These are phyloP conservation scores for Amphipyra berbera DNA, from an alignment of 2,888 invertebrate genomes.

Conservation along the genomic window DNA sequence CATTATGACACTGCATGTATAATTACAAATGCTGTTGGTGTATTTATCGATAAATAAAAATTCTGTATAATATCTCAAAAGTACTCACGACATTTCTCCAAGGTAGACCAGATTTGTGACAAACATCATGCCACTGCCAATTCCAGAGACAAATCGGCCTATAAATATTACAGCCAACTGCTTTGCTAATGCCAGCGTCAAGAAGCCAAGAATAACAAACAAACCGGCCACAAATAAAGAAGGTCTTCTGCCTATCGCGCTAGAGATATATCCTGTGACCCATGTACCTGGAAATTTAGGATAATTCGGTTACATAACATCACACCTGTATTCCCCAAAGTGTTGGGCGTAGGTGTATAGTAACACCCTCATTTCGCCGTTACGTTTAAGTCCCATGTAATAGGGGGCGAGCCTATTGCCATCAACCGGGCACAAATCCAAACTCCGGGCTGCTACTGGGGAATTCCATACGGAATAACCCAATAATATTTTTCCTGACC, in stretches of 20 bases:
- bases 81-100: conserved; percentile 46
- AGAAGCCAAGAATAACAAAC: conserved; percentile 42
- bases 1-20: too few relatives aligned
- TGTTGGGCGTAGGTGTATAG: too few relatives aligned
- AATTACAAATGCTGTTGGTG: too few relatives aligned
- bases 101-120: conserved; percentile 39
- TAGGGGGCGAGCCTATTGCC: too few relatives aligned
- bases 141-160: conserved; percentile 42
- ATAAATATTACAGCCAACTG: conserved; percentile 60
- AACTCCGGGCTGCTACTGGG: too few relatives aligned
- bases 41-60: too few relatives aligned
- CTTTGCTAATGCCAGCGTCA: conserved; percentile 55
- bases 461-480: too few relatives aligned
- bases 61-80: neutral
- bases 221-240: conserved; percentile 62
- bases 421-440: too few relatives aligned
- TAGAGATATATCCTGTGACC: conserved; percentile 64
- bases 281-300: conserved; percentile 63
- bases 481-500: too few relatives aligned
- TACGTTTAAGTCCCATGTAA: too few relatives aligned
- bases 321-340: too few relatives aligned
- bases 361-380: too few relatives aligned
- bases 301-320: neutral
- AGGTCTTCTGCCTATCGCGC: conserved; percentile 66
- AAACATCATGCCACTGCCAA: conserved; percentile 25